Evolutionary conservation across 2,888 invertebrate species (phyloP).

Genomic region (Agrilus biguttatus): DNA sequence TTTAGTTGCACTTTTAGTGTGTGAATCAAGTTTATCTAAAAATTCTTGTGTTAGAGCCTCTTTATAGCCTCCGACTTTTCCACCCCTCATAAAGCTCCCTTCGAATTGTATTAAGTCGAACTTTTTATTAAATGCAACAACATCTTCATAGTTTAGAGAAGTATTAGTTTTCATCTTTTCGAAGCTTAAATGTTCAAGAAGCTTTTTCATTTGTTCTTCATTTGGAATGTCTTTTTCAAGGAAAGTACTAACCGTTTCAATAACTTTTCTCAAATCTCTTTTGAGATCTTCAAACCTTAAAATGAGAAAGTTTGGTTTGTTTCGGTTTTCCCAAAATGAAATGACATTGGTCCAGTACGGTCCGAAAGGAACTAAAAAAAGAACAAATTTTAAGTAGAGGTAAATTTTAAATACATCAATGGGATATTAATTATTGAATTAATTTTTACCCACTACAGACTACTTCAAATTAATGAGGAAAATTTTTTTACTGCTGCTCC

Average conservation of each 20-base stretch:
- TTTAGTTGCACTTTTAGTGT: slow-evolving; percentile 46
- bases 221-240: slow-evolving; percentile 22
- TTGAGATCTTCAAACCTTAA: slow-evolving; percentile 76
- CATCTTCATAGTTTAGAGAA: slow-evolving; percentile 12
- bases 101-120: slow-evolving; percentile 25
- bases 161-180: slow-evolving; percentile 35
- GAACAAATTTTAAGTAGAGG: no score
- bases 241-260: slow-evolving; percentile 29
- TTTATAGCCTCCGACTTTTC: slow-evolving; percentile 29
- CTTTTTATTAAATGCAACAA: slow-evolving; percentile 20
- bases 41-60: slow-evolving; percentile 54
- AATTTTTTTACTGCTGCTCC: no score
- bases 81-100: slow-evolving; percentile 33
- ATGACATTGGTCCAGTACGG: slow-evolving; percentile 22
- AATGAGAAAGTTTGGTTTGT: slow-evolving; percentile 60
- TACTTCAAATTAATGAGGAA: no score
- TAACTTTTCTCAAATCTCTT: slow-evolving; percentile 37
- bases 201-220: slow-evolving; percentile 22
- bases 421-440: no score
- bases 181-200: slow-evolving; percentile 35
- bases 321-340: slow-evolving; percentile 54
- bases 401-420: no score
- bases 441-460: no score
- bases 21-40: slow-evolving; percentile 54
- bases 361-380: slow-evolving; percentile 14